Percentiles rank a stretch among this genome's conserved stretches.
phyloP scores from a whole-genome alignment of 2,888 invertebrate species.

The Drosophila algonquin region DNA sequence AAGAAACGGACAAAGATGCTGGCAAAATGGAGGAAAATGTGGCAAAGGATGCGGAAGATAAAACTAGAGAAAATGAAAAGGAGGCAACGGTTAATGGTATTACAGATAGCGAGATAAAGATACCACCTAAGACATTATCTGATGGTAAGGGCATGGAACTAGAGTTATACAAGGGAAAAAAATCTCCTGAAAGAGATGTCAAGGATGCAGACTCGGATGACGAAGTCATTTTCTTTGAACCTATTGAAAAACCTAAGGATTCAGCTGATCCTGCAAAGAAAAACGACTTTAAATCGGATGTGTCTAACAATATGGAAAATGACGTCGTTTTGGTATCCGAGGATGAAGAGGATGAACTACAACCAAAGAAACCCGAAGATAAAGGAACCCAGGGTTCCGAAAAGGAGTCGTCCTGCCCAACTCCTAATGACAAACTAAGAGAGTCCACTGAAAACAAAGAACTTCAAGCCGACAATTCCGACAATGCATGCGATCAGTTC shows the following conservation, averaged over 20 bases:
- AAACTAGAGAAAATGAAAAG: neutral
- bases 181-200: neutral
- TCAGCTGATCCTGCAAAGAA: neutral
- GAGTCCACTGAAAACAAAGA: conserved; percentile 28
- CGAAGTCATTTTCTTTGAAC: conserved; percentile 78
- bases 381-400: conserved; percentile 2
- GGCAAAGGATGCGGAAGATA: neutral
- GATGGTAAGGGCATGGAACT: neutral
- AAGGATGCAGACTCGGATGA: conserved; percentile 64
- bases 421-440: neutral
- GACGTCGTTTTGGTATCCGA: conserved; percentile 70
- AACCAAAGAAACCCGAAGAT: conserved; percentile 5
- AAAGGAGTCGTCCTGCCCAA: neutral
- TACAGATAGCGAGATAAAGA: neutral
- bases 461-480: conserved; percentile 76
- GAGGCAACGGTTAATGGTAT: conserved; percentile 14
- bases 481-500: conserved; percentile 82
- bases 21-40: neutral
- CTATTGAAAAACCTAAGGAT: conserved; percentile 33
- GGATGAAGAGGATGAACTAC: conserved; percentile 62
- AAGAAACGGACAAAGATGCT: neutral
- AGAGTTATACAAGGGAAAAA: neutral
- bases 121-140: neutral
- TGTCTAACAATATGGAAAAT: conserved; percentile 41
- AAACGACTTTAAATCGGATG: neutral